Conservation (phyloP, 1,140 invertebrate species). For the Trissolcus basalis region DNA sequence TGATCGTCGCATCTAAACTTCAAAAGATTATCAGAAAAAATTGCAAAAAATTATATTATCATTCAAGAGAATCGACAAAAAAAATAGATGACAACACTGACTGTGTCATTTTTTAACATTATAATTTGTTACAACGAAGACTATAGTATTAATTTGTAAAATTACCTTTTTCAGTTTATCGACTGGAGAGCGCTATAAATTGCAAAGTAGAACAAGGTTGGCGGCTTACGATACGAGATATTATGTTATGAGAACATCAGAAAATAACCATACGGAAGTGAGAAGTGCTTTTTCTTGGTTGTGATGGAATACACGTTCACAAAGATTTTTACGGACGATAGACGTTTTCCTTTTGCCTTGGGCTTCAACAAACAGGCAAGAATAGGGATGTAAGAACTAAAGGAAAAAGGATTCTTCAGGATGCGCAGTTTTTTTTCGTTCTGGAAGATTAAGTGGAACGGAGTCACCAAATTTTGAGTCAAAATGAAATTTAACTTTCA, state of each 20-base stretch:
- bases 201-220: slow-evolving; percentile 20
- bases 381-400: slow-evolving; percentile 54
- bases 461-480: no score
- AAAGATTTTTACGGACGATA: slow-evolving; percentile 65
- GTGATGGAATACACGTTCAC: slow-evolving; percentile 55
- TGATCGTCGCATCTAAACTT: slow-evolving; percentile 64
- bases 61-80: slow-evolving; percentile 25
- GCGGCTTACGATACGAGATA: slow-evolving; percentile 41
- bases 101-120: no score
- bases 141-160: no score
- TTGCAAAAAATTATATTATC: slow-evolving; percentile 20
- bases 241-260: slow-evolving; percentile 33
- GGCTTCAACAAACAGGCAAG: slow-evolving; percentile 44
- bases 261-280: slow-evolving; percentile 52
- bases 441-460: no score
- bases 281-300: slow-evolving; percentile 42
- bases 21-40: slow-evolving; percentile 31
- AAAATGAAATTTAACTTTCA: no score
- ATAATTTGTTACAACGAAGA: no score
- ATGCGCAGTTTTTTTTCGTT: background rate
- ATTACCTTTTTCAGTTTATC: no score
- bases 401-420: slow-evolving; percentile 46
- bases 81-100: background rate
- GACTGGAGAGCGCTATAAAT: slow-evolving; percentile 18
- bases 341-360: slow-evolving; percentile 65